Conservation (phyloP, 1,140 invertebrate species). For the Geopemphigus sp. region DNA sequence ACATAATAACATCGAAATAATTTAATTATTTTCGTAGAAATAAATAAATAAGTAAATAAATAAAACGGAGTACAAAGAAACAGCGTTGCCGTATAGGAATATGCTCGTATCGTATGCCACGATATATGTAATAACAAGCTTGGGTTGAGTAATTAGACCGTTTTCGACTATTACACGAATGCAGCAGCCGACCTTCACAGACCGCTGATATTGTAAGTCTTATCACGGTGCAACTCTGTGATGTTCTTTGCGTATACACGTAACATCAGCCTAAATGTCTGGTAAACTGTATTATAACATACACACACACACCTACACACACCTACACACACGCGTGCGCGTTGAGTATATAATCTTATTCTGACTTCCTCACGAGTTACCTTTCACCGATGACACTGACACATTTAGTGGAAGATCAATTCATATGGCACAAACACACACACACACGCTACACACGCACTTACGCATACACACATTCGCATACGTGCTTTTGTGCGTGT, state of each 20-base stretch:
- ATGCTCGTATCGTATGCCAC: neutral
- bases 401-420: slow-evolving; percentile 43
- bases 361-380: slow-evolving; percentile 45
- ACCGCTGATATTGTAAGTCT: neutral
- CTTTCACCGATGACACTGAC: slow-evolving; percentile 50
- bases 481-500: slow-evolving; percentile 44
- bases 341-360: neutral
- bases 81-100: neutral
- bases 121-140: neutral
- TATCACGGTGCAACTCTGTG: neutral
- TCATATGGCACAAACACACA: slow-evolving; percentile 16
- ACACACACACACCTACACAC: neutral
- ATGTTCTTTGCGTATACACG: neutral
- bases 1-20: neutral
- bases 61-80: neutral
- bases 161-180: neutral
- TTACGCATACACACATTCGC: neutral
- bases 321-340: neutral
- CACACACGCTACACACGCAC: neutral
- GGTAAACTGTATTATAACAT: neutral
- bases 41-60: neutral
- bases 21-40: neutral
- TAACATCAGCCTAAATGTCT: neutral
- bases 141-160: neutral
- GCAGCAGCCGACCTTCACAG: neutral